Evolutionary conservation across 2,888 invertebrate genomes (phyloP), one percentile per base, ranked within the genome.

Genomic region (Cetonia aurata): DNA sequence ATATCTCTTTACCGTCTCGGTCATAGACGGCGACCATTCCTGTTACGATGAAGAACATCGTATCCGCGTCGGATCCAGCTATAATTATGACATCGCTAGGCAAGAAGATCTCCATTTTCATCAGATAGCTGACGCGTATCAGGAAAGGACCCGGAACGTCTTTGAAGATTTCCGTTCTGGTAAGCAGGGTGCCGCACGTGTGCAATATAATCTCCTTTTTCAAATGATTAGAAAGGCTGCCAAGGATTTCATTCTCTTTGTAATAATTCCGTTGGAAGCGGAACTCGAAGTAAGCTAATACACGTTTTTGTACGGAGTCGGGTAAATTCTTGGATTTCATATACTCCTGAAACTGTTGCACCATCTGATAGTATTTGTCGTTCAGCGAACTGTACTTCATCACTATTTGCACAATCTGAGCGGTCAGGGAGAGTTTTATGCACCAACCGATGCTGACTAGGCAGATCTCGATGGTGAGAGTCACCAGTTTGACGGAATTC

Each of bases 21-120:
- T 84, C 83, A 67, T 85, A 85, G 25, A 86, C 80, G 1, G 85
- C 85, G 12, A 85, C 85, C 1, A 85, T 84, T 8, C 86, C 86
- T 4, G 81, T 80, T 50, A 79, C 79, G 42, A 86, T 79, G 53
- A 86, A 86, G 65, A 80, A 85, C 72, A 86, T 78, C 6, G 81
- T 74, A n/a, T 83, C 80, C 0, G 84, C 83, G 0, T 71, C 70
- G 0, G 79, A 78, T 1, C 83, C 84, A 17, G 83, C 80, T 65
- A 79, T 78, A 10, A 86, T 79, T 17, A 86, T 83, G 0, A 80
- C 72, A 56, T 86, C 86, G 17, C 67, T 71, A 0, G 82, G 77
- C 59, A 86, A 76, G 70, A 80, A 85, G 59, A 86, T 81, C 73
- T 84, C 81, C 1, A 80, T 78, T 2, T 75, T 78, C 57, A 86